Percentiles rank a stretch among this genome's conserved stretches.
Conservation (phyloP, 2,113 vertebrate genomes). For the Pelusios castaneus region DNA sequence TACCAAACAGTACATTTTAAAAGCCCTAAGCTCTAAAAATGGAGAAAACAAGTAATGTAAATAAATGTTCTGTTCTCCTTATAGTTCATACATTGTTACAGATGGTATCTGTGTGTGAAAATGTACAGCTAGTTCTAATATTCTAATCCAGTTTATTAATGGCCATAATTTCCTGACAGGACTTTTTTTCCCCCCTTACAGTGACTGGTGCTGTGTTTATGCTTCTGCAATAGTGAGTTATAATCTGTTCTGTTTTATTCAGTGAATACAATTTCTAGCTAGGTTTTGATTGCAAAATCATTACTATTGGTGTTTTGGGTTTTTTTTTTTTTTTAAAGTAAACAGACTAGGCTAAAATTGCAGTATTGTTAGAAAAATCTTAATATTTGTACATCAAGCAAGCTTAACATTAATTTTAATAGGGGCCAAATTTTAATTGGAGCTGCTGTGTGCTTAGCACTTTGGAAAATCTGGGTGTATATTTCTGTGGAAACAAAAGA, state of each 20-base stretch:
- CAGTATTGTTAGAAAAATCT: neutral
- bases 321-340: neutral
- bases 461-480: neutral
- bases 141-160: neutral
- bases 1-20: neutral
- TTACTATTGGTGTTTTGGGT: neutral
- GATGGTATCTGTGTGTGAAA: neutral
- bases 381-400: neutral
- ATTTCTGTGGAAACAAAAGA: neutral
- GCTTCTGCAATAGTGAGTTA: constrained; percentile 10
- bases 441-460: neutral
- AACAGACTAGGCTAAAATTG: neutral
- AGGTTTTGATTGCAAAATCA: neutral
- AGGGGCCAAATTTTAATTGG: neutral
- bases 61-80: neutral
- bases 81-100: neutral
- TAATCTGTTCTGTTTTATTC: neutral
- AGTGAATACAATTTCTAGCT: neutral
- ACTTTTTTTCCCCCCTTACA: neutral
- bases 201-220: neutral
- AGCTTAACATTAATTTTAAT: neutral
- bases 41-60: neutral
- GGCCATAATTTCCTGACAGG: neutral
- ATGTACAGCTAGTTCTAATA: neutral
- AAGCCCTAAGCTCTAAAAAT: neutral